Percentiles rank a stretch among this genome's conserved stretches.
phyloP scores from a whole-genome alignment of 2,888 invertebrate species.

The Thalpophila matura region DNA sequence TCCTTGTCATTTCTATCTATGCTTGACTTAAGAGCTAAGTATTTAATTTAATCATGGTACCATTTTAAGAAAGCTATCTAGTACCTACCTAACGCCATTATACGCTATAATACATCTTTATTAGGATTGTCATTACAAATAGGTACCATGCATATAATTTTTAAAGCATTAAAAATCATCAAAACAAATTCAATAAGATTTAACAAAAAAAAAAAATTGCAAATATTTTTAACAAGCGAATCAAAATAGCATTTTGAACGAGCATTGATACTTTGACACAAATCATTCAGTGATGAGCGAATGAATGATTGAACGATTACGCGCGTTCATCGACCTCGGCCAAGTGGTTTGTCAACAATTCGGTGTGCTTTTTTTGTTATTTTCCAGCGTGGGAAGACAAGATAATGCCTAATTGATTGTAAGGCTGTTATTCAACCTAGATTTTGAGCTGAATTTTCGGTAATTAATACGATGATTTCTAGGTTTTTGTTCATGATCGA shows the following conservation, averaged over 20 bases:
- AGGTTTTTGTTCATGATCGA: too few relatives aligned
- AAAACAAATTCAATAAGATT: neutral
- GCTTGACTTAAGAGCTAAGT: too few relatives aligned
- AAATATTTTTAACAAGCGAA: slow-evolving; percentile 20
- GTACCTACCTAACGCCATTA: neutral
- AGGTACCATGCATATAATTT: neutral
- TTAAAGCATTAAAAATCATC: neutral
- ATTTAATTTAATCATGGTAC: too few relatives aligned
- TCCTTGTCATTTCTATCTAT: too few relatives aligned
- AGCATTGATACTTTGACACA: slow-evolving; percentile 39
- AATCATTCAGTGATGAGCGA: slow-evolving; percentile 52
- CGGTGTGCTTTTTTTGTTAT: slow-evolving; percentile 47
- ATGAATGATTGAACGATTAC: slow-evolving; percentile 66
- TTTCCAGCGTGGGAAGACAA: slow-evolving; percentile 59
- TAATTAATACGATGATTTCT: neutral
- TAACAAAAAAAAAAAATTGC: slow-evolving; percentile 13
- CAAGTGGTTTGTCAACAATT: slow-evolving; percentile 67
- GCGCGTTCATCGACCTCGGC: slow-evolving; percentile 51
- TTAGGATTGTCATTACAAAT: too few relatives aligned
- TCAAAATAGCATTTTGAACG: slow-evolving; percentile 25
- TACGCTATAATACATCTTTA: too few relatives aligned
- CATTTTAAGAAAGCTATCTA: too few relatives aligned
- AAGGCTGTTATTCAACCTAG: slow-evolving; percentile 35
- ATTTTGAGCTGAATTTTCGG: slow-evolving; percentile 15
- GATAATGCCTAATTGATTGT: slow-evolving; percentile 35